Base-by-base conservation (phyloP, 2,888 invertebrate species). In the Sarcophaga caerulescens region DNA sequence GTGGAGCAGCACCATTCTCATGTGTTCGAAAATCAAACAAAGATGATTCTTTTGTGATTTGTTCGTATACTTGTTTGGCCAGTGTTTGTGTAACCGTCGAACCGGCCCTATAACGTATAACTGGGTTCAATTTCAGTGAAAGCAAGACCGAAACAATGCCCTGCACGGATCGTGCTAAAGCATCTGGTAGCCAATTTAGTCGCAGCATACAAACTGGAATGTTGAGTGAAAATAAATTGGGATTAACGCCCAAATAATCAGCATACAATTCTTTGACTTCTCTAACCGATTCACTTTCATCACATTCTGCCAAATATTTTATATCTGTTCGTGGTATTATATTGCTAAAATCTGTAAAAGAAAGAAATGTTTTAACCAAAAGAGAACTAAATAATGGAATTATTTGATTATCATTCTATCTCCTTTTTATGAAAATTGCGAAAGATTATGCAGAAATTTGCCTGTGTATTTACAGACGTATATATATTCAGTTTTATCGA, bases 201-300 rank as follows among this genome's bases (percentile, higher is more conserved):
- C 96, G 95, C 90, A 95, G 94, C 90, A 96, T 94, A 90, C 96
- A 96, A 35, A 94, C 95, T 10, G 94, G 94, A 86, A 97, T 95
- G 88, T 96, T 97, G 84, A 97, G 94, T 0, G 97, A 97, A 94
- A 98, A 99, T 88, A 99, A 94, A 94, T 99, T 98, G 14, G 98
- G 96, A 93, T 97, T 97, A 8, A 99, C 96, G 8, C 99, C 97
- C 85, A 99, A 94, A 93, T 96, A 99, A 94, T 99, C 99, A 3
- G 97, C 98, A 93, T 99, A 99, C 90, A 98, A 96, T 93, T 99
- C 99, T 92, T 99, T 97, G 0, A 99, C 96, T 94, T 99, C 99
- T 87, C 98, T 94, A 17, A 99, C 99, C 0, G 98, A 96, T 94
- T 99, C 99, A 92, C 98, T 98, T 93, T 99, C 99, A 93, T 99